phyloP scores from a whole-genome alignment of 1,140 invertebrate genomes.

The Dreissena rostriformis region DNA sequence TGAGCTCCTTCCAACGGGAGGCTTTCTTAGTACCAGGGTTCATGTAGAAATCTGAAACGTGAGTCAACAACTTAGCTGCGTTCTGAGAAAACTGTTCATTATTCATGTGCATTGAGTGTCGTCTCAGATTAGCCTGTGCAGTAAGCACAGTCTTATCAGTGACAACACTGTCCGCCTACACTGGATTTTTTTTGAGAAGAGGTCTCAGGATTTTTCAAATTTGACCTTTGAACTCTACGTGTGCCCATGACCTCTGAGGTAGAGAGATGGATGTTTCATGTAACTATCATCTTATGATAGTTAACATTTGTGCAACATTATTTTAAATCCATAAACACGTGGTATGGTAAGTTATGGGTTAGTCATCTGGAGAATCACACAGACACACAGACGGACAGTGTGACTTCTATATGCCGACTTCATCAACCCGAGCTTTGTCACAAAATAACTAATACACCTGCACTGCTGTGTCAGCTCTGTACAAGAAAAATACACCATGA shows the following conservation, averaged over 20 bases:
- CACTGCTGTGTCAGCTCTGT: neutral
- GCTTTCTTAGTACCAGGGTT: conserved; percentile 63
- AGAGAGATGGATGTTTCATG: neutral
- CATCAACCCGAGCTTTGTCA: neutral
- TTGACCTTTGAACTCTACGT: neutral
- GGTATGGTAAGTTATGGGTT: no score
- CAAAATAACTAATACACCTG: neutral
- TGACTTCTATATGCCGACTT: neutral
- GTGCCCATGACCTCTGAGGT: neutral
- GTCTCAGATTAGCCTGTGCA: neutral
- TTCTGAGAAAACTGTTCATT: neutral
- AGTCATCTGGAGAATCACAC: neutral
- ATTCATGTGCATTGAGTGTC: no score
- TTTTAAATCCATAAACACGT: no score
- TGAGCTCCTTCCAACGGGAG: conserved; percentile 65
- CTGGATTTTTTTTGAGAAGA: neutral
- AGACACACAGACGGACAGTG: neutral
- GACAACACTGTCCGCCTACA: neutral
- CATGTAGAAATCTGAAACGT: conserved; percentile 38
- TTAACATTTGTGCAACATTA: neutral
- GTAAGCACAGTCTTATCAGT: neutral
- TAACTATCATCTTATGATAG: neutral
- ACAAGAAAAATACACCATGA: no score
- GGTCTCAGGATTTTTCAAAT: neutral
- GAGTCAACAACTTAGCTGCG: neutral